Evolutionary conservation across 2,113 vertebrate genomes (phyloP).

Genomic region (Muntiacus muntjak): DNA sequence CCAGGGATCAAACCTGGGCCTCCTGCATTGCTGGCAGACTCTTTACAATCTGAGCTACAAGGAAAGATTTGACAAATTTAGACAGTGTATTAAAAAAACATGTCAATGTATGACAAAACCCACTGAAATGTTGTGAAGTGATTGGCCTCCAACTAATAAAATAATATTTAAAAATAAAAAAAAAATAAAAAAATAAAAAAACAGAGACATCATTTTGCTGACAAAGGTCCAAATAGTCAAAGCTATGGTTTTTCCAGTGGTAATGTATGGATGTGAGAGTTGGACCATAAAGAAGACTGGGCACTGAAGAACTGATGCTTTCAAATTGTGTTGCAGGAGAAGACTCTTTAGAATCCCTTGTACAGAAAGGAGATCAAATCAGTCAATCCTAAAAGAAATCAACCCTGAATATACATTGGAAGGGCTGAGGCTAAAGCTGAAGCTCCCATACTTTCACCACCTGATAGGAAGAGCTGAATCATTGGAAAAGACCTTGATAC

Average conservation of each 20-base stretch:
- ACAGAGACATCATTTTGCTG: not conserved
- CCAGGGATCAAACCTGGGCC: not conserved
- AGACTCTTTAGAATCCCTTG: not conserved
- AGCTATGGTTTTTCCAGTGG: not conserved
- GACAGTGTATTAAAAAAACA: not conserved
- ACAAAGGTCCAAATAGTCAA: not conserved
- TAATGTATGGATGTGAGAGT: not conserved
- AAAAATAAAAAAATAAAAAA: not conserved
- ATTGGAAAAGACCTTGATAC: not conserved
- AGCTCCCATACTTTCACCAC: not conserved
- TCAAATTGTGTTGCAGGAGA: not conserved
- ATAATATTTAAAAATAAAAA: too few species aligned
- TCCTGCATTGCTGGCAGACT: not conserved
- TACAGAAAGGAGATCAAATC: not conserved
- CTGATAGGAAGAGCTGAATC: not conserved
- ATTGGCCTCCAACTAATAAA: too few species aligned
- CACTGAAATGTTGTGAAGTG: too few species aligned
- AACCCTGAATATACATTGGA: not conserved
- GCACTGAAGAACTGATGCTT: not conserved
- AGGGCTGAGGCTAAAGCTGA: not conserved
- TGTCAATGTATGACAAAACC: too few species aligned
- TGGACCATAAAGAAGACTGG: not conserved
- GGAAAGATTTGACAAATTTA: not conserved
- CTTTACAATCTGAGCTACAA: not conserved
- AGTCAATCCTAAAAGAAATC: not conserved